Evolutionary conservation across 2,797 vertebrate species (phyloP).

Genomic region (Sternarchorhynchus goeldii): DNA sequence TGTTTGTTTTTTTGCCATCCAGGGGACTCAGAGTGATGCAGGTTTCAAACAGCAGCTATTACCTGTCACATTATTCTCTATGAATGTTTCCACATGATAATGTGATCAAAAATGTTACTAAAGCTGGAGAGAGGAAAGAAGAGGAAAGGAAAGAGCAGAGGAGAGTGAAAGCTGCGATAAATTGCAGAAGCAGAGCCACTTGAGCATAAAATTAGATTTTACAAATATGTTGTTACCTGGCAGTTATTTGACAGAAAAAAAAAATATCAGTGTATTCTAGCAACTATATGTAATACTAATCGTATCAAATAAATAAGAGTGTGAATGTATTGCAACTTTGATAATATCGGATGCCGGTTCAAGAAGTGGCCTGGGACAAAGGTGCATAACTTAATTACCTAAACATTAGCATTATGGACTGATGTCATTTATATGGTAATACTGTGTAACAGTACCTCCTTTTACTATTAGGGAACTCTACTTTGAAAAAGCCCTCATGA

Average conservation of each 20-base stretch:
- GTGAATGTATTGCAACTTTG: constrained; percentile 58
- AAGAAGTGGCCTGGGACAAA: constrained; percentile 60
- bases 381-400: constrained; percentile 72
- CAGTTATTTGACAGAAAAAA: constrained; percentile 79
- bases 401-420: constrained; percentile 65
- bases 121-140: constrained; percentile 63
- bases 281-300: constrained; percentile 77
- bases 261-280: constrained; percentile 77
- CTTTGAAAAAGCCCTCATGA: neutral
- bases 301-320: constrained; percentile 77
- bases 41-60: constrained; percentile 33
- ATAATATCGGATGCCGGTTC: constrained; percentile 61
- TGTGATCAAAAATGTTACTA: constrained; percentile 75
- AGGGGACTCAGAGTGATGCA: constrained; percentile 30
- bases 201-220: constrained; percentile 91
- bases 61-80: constrained; percentile 74
- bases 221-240: constrained; percentile 86
- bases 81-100: constrained; percentile 80
- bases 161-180: constrained; percentile 76
- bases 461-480: constrained; percentile 53
- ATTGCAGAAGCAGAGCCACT: constrained; percentile 81
- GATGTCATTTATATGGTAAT: constrained; percentile 75
- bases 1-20: neutral
- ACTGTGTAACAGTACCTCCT: constrained; percentile 44
- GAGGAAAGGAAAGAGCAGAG: constrained; percentile 53